Evolutionary conservation across 2,797 vertebrate species (phyloP).

Genomic region (Gymnocypris eckloni): DNA sequence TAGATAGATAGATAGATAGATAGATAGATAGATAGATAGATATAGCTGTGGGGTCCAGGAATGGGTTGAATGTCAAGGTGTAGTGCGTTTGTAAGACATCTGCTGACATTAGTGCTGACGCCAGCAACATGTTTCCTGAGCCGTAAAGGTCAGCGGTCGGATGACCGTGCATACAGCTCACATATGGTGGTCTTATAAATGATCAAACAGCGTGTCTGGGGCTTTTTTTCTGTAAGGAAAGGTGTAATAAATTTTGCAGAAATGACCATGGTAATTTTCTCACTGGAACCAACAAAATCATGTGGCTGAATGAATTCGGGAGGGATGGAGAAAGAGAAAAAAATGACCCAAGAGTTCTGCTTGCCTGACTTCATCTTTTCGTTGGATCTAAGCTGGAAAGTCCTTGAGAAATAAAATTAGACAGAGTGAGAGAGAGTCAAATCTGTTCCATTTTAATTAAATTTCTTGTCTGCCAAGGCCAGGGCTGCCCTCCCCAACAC

Average conservation of each 20-base stretch:
- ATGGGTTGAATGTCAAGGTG: conserved; percentile 28
- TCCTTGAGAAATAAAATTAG: conserved; percentile 52
- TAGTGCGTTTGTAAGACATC: conserved; percentile 39
- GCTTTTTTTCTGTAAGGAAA: neutral
- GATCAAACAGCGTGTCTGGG: neutral
- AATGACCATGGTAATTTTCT: conserved; percentile 4
- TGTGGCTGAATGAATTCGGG: conserved; percentile 8
- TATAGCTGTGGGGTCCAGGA: neutral
- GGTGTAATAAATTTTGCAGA: neutral
- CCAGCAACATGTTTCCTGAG: neutral
- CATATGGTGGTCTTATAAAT: conserved; percentile 22
- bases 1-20: neutral
- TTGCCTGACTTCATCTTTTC: conserved; percentile 3
- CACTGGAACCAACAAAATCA: conserved; percentile 19
- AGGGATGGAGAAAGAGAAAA: conserved; percentile 12
- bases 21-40: neutral
- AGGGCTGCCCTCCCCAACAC: conserved; percentile 31
- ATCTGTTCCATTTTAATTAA: conserved; percentile 60
- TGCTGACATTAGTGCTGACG: conserved; percentile 43
- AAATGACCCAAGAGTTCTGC: conserved; percentile 32
- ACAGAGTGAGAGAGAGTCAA: conserved; percentile 50
- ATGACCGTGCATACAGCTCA: conserved; percentile 11
- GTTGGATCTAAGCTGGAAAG: conserved; percentile 35
- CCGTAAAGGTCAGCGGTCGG: conserved; percentile 28
- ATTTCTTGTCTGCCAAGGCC: conserved; percentile 49